A percentile compares a stretch with the other conserved stretches of the same genome.
Evolutionary conservation across 2,113 vertebrate genomes (phyloP).

Genomic region (Amazona vittata): DNA sequence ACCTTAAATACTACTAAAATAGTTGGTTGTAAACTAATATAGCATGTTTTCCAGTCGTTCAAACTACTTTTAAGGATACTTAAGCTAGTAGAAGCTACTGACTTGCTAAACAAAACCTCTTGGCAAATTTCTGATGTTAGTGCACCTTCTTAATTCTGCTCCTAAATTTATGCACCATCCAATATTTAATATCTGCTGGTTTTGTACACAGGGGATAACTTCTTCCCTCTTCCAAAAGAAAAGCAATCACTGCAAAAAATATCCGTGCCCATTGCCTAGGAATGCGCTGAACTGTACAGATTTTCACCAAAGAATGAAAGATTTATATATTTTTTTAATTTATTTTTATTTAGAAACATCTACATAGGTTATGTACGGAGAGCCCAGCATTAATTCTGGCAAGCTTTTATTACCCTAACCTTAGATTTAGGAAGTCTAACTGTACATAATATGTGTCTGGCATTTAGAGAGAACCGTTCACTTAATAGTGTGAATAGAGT

Average conservation of each 20-base stretch:
- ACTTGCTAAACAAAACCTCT: background rate
- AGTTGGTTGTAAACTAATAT: background rate
- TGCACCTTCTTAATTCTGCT: background rate
- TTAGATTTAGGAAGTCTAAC: slow-evolving; percentile 2
- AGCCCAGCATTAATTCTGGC: background rate
- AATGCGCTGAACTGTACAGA: background rate
- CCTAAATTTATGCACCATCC: background rate
- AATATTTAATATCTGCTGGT: background rate
- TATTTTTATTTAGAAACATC: background rate
- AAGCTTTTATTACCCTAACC: background rate
- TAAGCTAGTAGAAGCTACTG: background rate
- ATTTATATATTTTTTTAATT: rapidly evolving
- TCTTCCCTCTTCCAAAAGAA: background rate
- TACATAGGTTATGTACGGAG: background rate
- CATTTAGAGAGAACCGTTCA: background rate
- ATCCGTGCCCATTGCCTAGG: background rate
- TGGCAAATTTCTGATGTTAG: background rate
- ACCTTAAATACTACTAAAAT: background rate
- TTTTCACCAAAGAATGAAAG: background rate
- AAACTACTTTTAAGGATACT: background rate
- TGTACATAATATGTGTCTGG: background rate
- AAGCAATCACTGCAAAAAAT: background rate
- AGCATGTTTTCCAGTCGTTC: background rate
- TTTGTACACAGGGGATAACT: background rate
- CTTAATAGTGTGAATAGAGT: background rate